A percentile compares a stretch with the other conserved stretches of the same genome.
Conservation (phyloP, 1,140 invertebrate genomes). For the Tetraneura akinire region DNA sequence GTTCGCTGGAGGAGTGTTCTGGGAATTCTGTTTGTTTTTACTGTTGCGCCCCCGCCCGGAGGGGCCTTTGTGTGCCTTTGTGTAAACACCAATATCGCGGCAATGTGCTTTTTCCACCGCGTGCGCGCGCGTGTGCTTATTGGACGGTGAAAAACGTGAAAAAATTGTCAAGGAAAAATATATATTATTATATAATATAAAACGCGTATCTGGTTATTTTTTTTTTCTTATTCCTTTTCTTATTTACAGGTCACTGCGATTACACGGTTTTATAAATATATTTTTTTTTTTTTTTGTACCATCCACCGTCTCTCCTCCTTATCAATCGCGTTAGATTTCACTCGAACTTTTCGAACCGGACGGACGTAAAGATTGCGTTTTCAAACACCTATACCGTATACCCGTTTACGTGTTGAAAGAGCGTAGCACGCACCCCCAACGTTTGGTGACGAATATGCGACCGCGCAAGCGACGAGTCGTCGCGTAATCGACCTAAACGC, state of each 20-base stretch:
- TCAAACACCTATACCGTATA: neutral
- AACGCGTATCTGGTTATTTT: slow-evolving; percentile 13
- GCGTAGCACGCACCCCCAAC: slow-evolving; percentile 4
- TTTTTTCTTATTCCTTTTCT: too few species aligned
- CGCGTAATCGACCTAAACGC: slow-evolving; percentile 43
- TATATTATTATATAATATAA: too few species aligned
- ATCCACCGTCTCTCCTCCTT: too few species aligned
- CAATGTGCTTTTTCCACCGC: too few species aligned
- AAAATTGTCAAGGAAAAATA: slow-evolving; percentile 39
- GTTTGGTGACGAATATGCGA: slow-evolving; percentile 10
- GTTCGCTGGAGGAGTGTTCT: slow-evolving; percentile 32
- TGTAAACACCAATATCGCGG: slow-evolving; percentile 45
- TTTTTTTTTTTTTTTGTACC: neutral
- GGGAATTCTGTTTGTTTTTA: slow-evolving; percentile 47
- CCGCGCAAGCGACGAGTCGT: neutral
- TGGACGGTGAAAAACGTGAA: slow-evolving; percentile 40
- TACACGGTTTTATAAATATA: slow-evolving; percentile 11
- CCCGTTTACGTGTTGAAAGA: slow-evolving; percentile 9
- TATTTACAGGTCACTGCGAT: slow-evolving; percentile 47
- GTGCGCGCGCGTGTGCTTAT: slow-evolving; percentile 26
- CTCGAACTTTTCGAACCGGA: slow-evolving; percentile 24
- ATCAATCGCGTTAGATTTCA: slow-evolving; percentile 4
- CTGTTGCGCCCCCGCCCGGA: neutral
- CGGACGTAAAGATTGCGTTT: slow-evolving; percentile 21
- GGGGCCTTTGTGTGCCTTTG: slow-evolving; percentile 40